Evolutionary conservation across 2,797 vertebrate genomes (phyloP).

Genomic region (Allobates femoralis): DNA sequence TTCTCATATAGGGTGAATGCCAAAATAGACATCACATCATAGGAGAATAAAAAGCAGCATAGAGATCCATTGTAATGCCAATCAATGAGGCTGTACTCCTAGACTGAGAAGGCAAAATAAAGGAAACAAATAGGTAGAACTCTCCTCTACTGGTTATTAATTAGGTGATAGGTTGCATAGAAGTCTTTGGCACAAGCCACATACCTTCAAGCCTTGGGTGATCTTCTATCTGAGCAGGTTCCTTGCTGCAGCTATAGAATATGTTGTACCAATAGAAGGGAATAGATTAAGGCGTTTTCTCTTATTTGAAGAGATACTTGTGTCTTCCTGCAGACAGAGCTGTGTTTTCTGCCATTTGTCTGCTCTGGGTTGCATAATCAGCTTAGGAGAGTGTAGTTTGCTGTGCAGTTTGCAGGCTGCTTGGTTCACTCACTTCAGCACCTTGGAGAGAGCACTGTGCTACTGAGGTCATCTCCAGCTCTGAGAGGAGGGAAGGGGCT

Average conservation of each 20-base stretch:
- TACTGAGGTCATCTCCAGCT: constrained; percentile 26
- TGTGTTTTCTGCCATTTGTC: not conserved
- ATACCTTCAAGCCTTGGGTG: constrained; percentile 30
- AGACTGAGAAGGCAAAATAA: not conserved
- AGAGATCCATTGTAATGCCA: not conserved
- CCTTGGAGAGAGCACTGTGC: constrained; percentile 49
- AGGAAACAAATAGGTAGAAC: not conserved
- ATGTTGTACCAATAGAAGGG: not conserved
- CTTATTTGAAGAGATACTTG: constrained; percentile 18
- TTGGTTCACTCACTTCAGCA: constrained; percentile 42
- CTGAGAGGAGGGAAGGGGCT: constrained; percentile 5
- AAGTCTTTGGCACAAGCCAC: not conserved
- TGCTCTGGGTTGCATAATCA: constrained; percentile 52
- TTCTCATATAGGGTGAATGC: too few species aligned
- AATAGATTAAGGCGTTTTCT: constrained; percentile 44
- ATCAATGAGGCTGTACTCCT: not conserved
- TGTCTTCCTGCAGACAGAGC: constrained; percentile 41
- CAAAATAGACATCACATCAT: not conserved
- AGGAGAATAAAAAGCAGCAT: not conserved
- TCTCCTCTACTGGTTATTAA: not conserved
- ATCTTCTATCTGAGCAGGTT: constrained; percentile 24
- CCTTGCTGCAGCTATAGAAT: constrained; percentile 31
- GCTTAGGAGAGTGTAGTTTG: constrained; percentile 12
- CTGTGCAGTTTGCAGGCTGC: constrained; percentile 39
- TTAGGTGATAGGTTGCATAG: not conserved